These are phyloP conservation scores for Heliocidaris erythrogramma DNA, from an alignment of 35 echinoderm and acorn worm species.

Conservation along the genomic window DNA sequence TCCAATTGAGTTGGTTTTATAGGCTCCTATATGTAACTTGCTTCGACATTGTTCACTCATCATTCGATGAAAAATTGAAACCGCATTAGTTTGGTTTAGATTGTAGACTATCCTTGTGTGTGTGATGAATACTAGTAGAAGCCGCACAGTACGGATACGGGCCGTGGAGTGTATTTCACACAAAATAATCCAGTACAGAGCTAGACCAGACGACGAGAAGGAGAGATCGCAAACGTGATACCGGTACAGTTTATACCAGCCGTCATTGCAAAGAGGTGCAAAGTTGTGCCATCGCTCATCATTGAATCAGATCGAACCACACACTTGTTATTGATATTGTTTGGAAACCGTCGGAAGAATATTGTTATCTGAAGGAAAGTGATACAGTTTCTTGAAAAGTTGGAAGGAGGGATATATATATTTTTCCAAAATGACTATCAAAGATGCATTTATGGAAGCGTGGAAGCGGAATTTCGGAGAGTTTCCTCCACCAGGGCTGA, in stretches of 20 bases:
- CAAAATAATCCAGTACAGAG: too few species aligned
- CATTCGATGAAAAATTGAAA: too few species aligned
- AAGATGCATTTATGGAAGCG: constrained; percentile 53
- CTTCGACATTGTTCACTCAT: too few species aligned
- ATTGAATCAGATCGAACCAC: background rate
- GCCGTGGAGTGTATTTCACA: too few species aligned
- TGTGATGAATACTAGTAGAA: too few species aligned
- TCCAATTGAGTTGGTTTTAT: too few species aligned
- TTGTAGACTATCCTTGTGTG: background rate
- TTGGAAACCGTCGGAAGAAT: background rate
- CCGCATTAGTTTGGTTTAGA: background rate
- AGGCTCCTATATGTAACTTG: too few species aligned
- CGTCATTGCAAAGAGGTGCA: too few species aligned
- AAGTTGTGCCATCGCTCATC: background rate
- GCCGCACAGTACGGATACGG: too few species aligned
- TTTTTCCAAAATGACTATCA: constrained; percentile 59
- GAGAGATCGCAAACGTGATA: too few species aligned
- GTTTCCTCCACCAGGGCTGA: constrained; percentile 50
- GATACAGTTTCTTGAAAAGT: background rate
- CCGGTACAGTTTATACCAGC: too few species aligned
- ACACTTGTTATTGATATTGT: background rate
- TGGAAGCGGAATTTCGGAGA: constrained; percentile 62
- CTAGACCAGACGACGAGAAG: too few species aligned
- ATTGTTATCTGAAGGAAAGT: background rate
- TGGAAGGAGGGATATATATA: background rate